Percentiles rank a stretch among this genome's conserved stretches.
Evolutionary conservation across 2,888 invertebrate species (phyloP).

Genomic region (Drosophila leonis): DNA sequence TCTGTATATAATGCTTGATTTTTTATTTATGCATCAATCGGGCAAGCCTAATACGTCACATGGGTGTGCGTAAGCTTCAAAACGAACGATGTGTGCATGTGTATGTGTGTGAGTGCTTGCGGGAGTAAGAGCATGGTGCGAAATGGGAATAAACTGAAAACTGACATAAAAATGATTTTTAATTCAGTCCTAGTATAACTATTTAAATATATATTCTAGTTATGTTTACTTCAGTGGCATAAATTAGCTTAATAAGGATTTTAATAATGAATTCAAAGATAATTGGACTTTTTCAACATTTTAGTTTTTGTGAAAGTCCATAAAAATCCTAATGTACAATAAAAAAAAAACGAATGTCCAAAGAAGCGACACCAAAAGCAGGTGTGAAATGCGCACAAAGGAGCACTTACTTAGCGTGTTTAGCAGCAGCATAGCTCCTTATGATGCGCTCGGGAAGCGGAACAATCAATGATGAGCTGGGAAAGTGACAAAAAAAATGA

Average conservation of each 20-base stretch:
- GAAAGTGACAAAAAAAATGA: conserved; percentile 53
- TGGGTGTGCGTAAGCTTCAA: conserved; percentile 65
- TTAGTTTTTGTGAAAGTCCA: not conserved
- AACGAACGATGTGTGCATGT: conserved; percentile 15
- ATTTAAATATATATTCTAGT: too few species aligned
- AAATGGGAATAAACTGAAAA: not conserved
- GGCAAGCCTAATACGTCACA: conserved; percentile 69
- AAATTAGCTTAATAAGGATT: not conserved
- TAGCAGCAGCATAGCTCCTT: conserved; percentile 41
- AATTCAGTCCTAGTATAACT: not conserved
- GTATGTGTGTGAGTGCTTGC: conserved; percentile 8
- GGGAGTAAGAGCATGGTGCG: not conserved
- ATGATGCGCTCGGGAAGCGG: conserved; percentile 36
- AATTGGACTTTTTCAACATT: not conserved
- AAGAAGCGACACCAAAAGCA: conserved; percentile 45
- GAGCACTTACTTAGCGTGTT: conserved; percentile 68
- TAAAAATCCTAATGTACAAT: not conserved
- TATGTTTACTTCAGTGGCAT: not conserved
- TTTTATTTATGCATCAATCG: conserved; percentile 75
- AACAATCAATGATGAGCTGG: conserved; percentile 51
- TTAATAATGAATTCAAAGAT: not conserved
- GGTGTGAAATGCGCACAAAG: conserved; percentile 75
- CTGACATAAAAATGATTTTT: not conserved
- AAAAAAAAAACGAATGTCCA: not conserved
- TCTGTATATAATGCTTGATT: conserved; percentile 69